Conservation (phyloP, 1,140 invertebrate species). For the Nebria ingens region DNA sequence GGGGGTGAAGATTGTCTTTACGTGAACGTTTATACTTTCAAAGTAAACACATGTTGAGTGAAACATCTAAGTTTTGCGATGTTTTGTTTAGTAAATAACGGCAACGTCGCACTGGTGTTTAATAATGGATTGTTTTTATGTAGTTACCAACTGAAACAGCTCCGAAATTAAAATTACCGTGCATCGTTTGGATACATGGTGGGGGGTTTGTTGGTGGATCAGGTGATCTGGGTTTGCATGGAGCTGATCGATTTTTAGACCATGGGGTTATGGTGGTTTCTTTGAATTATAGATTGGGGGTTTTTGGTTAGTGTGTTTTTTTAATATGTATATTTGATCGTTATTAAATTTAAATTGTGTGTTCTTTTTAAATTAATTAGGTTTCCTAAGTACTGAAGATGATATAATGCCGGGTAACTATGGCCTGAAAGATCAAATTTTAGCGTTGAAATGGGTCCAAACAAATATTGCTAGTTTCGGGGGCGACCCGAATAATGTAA, state of each 20-base stretch:
- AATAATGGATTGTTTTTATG: neutral
- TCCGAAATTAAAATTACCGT: constrained; percentile 15
- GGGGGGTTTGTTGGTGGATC: constrained; percentile 24
- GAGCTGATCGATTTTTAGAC: constrained; percentile 37
- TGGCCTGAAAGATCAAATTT: constrained; percentile 38
- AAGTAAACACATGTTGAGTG: too few species aligned
- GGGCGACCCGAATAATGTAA: constrained; percentile 21
- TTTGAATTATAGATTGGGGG: constrained; percentile 43
- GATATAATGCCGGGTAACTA: constrained; percentile 34
- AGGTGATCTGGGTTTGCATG: constrained; percentile 23
- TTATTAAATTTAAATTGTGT: neutral
- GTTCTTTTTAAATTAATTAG: constrained; percentile 14
- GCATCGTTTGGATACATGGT: constrained; percentile 31
- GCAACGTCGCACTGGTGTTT: neutral
- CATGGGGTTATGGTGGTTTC: constrained; percentile 40
- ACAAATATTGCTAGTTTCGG: constrained; percentile 28
- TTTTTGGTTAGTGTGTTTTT: constrained; percentile 22
- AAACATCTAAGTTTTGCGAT: too few species aligned
- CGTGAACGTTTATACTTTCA: neutral
- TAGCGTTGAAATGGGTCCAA: constrained; percentile 35
- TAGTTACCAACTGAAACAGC: neutral
- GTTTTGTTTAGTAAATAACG: neutral
- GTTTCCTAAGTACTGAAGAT: constrained; percentile 21
- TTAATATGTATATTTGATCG: too few species aligned
- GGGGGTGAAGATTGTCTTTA: neutral